These are phyloP conservation scores for Sarcoramphus papa DNA, from an alignment of 2,797 vertebrate genomes.

Conservation along the genomic window DNA sequence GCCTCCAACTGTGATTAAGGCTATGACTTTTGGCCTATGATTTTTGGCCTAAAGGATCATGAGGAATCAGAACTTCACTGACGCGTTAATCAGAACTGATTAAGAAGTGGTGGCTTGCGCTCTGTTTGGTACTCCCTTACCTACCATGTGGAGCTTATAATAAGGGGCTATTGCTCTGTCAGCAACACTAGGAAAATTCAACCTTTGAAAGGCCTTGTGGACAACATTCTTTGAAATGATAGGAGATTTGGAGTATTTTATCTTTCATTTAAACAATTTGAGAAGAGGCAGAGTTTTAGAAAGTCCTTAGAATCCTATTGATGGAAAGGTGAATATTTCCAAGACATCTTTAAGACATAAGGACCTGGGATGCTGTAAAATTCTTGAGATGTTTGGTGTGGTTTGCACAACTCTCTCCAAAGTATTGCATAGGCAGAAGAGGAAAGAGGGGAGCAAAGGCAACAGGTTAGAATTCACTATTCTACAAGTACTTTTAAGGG, in stretches of 20 bases:
- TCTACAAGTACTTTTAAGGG: neutral
- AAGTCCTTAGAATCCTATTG: neutral
- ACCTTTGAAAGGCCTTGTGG: neutral
- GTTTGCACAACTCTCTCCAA: neutral
- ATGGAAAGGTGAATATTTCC: neutral
- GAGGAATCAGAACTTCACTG: neutral
- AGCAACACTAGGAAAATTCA: neutral
- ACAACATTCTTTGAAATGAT: neutral
- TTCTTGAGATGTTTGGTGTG: neutral
- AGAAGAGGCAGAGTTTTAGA: neutral
- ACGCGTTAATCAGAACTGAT: conserved; percentile 35
- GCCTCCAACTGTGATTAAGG: neutral
- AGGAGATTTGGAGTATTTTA: neutral
- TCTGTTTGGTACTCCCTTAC: neutral
- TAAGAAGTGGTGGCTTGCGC: neutral
- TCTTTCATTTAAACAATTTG: neutral
- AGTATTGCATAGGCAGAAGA: neutral
- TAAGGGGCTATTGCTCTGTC: neutral
- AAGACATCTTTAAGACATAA: neutral
- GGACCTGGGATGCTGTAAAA: neutral
- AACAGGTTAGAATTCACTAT: neutral
- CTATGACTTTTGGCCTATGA: neutral
- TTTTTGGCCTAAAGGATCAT: neutral
- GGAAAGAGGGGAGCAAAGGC: neutral
- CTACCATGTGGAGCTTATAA: neutral